Conservation (phyloP, 2,797 vertebrate genomes). For the Lerista edwardsae region DNA sequence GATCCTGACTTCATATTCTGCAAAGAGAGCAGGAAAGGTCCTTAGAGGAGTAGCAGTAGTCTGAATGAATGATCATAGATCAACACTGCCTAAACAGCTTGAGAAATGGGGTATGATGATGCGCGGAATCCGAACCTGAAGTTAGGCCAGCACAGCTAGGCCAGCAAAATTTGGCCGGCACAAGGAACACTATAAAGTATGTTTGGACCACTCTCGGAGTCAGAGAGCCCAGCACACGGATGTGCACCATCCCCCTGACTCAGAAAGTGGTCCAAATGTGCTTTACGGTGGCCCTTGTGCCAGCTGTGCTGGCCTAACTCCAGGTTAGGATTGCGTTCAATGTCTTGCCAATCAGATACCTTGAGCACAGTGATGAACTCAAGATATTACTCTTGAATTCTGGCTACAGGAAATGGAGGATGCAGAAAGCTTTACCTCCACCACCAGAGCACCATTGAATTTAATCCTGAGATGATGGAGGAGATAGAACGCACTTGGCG, state of each 20-base stretch:
- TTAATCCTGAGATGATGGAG: slow-evolving; percentile 23
- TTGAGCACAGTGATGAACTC: neutral
- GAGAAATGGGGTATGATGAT: neutral
- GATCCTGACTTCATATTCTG: slow-evolving; percentile 4
- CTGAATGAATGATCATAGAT: neutral
- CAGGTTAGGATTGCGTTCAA: too few relatives aligned
- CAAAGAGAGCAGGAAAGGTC: neutral
- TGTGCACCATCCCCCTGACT: too few relatives aligned
- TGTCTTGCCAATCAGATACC: accelerated
- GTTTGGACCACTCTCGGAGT: too few relatives aligned
- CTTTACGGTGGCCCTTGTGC: too few relatives aligned
- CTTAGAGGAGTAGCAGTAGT: neutral
- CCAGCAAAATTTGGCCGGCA: too few relatives aligned
- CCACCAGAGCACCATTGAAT: slow-evolving; percentile 24
- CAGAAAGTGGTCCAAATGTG: too few relatives aligned
- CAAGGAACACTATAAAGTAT: too few relatives aligned
- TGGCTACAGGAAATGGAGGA: neutral
- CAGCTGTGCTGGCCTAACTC: too few relatives aligned
- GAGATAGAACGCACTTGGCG: neutral
- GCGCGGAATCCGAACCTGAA: too few relatives aligned
- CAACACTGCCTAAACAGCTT: neutral
- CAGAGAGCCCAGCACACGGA: too few relatives aligned
- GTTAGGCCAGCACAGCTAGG: too few relatives aligned
- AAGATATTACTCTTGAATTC: neutral
- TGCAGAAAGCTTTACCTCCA: neutral